Evolutionary conservation across 2,797 vertebrate species (phyloP).

Genomic region (Cryptoprocta ferox): DNA sequence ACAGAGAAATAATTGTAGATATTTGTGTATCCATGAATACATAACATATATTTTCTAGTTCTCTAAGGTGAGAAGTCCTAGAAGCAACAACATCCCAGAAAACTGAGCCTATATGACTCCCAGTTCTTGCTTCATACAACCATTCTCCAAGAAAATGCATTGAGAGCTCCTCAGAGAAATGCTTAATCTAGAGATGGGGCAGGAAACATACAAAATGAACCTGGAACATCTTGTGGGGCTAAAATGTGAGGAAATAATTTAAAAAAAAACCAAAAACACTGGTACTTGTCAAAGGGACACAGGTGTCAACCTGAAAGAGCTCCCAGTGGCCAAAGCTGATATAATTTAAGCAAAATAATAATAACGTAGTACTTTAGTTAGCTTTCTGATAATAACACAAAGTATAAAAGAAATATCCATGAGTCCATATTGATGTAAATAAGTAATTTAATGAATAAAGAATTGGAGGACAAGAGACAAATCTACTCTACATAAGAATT

Average conservation of each 20-base stretch:
- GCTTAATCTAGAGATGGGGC: neutral
- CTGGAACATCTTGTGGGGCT: neutral
- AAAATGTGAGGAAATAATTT: neutral
- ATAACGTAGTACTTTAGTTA: neutral
- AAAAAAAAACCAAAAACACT: neutral
- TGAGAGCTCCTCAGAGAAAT: neutral
- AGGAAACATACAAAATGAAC: neutral
- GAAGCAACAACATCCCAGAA: neutral
- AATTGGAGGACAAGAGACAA: neutral
- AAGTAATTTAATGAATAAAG: neutral
- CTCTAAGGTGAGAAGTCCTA: neutral
- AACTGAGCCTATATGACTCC: neutral
- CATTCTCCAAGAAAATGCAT: neutral
- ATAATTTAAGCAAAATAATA: neutral
- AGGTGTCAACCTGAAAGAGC: neutral
- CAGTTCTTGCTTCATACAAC: neutral
- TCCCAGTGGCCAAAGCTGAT: neutral
- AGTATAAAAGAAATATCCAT: neutral
- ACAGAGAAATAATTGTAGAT: neutral
- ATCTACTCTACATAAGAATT: neutral
- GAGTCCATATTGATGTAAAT: neutral
- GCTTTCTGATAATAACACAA: neutral
- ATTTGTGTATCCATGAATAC: neutral
- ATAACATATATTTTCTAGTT: neutral
- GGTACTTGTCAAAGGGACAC: neutral